Conservation (phyloP, 2,113 vertebrate species). For the Syrmaticus mikado region DNA sequence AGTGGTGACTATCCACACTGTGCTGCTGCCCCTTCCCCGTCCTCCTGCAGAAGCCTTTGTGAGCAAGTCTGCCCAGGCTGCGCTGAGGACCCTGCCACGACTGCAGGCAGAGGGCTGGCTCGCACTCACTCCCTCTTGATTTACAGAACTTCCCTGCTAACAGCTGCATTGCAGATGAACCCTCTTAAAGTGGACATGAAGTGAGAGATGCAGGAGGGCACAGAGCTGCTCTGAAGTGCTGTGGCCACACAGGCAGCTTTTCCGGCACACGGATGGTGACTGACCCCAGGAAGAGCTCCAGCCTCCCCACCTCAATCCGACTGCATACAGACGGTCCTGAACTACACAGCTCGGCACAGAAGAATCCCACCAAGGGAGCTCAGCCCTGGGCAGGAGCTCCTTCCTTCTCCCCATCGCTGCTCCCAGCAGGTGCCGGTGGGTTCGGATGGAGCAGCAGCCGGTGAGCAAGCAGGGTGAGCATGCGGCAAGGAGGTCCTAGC, state of each 20-base stretch:
- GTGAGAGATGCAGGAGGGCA: conserved; percentile 16
- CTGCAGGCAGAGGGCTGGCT: conserved; percentile 12
- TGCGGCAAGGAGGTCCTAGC: background rate
- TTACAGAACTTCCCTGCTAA: conserved; percentile 70
- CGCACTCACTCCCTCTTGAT: conserved; percentile 50
- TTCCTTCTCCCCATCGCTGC: background rate
- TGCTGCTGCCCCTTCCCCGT: background rate
- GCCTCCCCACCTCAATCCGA: background rate
- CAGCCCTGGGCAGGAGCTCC: background rate
- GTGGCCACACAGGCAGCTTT: background rate
- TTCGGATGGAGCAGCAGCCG: background rate
- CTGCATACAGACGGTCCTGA: background rate
- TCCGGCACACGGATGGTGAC: background rate
- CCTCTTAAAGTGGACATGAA: conserved; percentile 74
- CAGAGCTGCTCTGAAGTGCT: background rate
- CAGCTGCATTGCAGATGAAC: conserved; percentile 82
- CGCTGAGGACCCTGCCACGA: background rate
- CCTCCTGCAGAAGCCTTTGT: background rate
- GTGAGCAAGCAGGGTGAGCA: background rate
- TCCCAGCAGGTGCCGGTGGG: fast-evolving
- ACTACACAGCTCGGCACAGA: background rate
- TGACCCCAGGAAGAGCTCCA: background rate
- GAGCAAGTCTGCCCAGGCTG: background rate
- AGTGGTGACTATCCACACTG: background rate
- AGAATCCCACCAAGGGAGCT: background rate